Evolutionary conservation across 2,797 vertebrate genomes (phyloP).

Genomic region (Valencia hispanica): DNA sequence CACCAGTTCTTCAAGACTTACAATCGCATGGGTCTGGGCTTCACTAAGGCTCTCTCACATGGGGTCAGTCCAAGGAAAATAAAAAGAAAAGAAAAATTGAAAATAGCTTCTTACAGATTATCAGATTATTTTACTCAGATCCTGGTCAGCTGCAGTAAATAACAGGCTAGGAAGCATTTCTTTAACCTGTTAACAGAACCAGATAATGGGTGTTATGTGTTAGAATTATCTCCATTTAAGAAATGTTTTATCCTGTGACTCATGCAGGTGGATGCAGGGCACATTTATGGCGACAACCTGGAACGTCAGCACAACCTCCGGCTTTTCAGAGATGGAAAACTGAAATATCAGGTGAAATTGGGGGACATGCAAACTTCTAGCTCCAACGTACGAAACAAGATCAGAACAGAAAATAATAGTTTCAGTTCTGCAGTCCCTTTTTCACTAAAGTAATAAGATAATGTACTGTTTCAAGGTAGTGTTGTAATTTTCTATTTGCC

Average conservation of each 20-base stretch:
- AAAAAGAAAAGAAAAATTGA: neutral
- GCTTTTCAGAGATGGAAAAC: conserved; percentile 90
- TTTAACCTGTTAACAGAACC: neutral
- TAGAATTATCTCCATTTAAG: neutral
- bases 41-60: conserved; percentile 90
- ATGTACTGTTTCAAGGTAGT: neutral
- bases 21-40: conserved; percentile 90
- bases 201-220: neutral
- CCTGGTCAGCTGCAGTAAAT: neutral
- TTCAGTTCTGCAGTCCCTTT: neutral
- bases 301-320: conserved; percentile 88
- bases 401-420: neutral
- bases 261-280: conserved; percentile 91
- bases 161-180: neutral
- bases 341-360: conserved; percentile 91
- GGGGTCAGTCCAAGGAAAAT: conserved; percentile 83
- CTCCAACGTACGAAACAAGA: neutral
- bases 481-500: neutral
- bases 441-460: neutral
- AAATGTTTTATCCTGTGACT: neutral
- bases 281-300: conserved; percentile 92
- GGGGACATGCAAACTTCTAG: neutral
- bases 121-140: neutral
- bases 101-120: neutral
- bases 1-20: conserved; percentile 98